Evolutionary conservation across 2,113 vertebrate species (phyloP), one percentile per base, ranked within the genome.

Genomic region (Heterotilapia buettikoferi): DNA sequence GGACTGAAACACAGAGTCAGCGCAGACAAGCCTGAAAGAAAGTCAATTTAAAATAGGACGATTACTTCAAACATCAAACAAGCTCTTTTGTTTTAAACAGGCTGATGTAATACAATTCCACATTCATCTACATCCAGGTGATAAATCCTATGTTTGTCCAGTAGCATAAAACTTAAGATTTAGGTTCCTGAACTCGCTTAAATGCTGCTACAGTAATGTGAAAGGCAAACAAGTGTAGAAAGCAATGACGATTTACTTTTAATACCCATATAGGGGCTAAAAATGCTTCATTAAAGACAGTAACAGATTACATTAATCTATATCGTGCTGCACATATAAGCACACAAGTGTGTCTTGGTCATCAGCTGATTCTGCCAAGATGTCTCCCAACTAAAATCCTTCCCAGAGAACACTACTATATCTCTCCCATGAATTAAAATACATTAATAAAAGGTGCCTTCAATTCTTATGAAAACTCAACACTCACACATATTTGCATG

Each of bases 21-120:
- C 29, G 89, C n/a, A 40, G 87, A 91, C 85, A 95, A 24, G 9
- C 94, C 95, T 95, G 85, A 14, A 84, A 91, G 57, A 76, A 76
- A 88, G 8, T 1, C 56, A 4, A 80, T 81, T 71, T 16, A 14
- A 66, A 43, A 47, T 18, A 38, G n/a, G 36, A 50, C 3, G 9
- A 14, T 40, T 71, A 73, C 3, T 33, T 16, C 9, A 29, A 16
- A 26, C 33, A 54, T 24, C 54, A 84, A n/a, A 61, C 19, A 4
- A 16, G 21, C 8, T 8, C 6, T 19, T 43, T 26, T 40, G 5
- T 81, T 50, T 78, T 31, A 31, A 50, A 52, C 16, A 33, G 45
- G 50, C 7, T 31, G 18, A 79, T 52, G 45, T 50, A 33, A 50
- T 31, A 19, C 14, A 47, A 76, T 9, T 78, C 24, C 10, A 7